Base-by-base conservation (phyloP, 2,888 invertebrate genomes). In the Harmothoe impar region DNA sequence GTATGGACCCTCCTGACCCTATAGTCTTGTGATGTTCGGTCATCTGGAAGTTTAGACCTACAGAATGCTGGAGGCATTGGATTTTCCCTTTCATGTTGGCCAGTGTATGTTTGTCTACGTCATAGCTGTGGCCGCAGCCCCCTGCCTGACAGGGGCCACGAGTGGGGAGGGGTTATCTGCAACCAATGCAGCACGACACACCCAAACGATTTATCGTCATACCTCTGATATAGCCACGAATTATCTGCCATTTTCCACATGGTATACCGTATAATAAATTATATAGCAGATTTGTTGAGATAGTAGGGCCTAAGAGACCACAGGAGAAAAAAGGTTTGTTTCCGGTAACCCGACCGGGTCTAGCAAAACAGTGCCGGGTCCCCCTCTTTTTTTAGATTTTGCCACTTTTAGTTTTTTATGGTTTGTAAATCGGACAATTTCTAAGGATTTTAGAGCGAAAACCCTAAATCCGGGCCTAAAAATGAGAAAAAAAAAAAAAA, bases 61-160 rank as follows among this genome's bases (percentile, higher is more conserved):
- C 81, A 81, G 81, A 81, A 33, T 35, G 35, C 81, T 25, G 17
- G n/a, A 81, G 81, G 81, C 81, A 81, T 15, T 35, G 81, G 33
- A 35, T 33, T 17, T 17, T 23, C n/a, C 35, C 81, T 81, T 81
- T 81, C 81, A 81, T 81, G 81, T 81, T 81, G 0, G 0, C 35
- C 10, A 81, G 23, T 81, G 81, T 81, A 81, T 81, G 81, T 81
- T 81, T 81, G 43, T 81, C 81, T n/a, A 33, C 35, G 81, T 81
- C 72, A 72, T 72, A 25, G 72, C 25, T 29, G 72, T 15, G 31
- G 72, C 72, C 72, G 15, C 72, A 29, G 29, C 23, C 72, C 31
- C 15, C 15, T n/a, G n/a, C 31, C 29, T 72, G 72, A 72, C 72
- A 17, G 72, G 25, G 72, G 29, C 72, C 72, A 72, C 31, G 72